Evolutionary conservation across 1,140 invertebrate genomes (phyloP), one percentile per base, ranked within the genome.

Genomic region (Drosophila cardini): DNA sequence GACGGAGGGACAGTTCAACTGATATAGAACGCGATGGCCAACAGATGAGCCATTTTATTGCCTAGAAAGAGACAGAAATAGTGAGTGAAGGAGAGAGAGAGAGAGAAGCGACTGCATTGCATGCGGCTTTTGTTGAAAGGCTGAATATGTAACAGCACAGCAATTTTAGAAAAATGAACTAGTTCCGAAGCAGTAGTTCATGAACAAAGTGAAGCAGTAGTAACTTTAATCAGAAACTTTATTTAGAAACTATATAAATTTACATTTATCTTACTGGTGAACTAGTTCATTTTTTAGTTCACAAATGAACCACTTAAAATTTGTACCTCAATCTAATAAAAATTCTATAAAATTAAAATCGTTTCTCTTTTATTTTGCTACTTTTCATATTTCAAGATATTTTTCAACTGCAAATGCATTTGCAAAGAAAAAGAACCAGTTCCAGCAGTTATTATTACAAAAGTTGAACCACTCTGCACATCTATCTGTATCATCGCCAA

Each of bases 1-100:
- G 40, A 56, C 15, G 52, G 34, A 55, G 7, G 8, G 32, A 38
- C 30, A 34, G 50, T 15, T 10, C 9, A 7, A 21, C 16, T 46
- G 34, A 63, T 42, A 63, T 42, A 62, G 48, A 30, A 30, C 30
- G 32, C 60, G 65, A 75, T 75, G 71, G 69, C 75, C 63, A 82
- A 65, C 80, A 85, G 81, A 85, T 85, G 81, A 85, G 77, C 77
- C 81, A 78, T 85, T 85, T 85, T 85, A 85, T 85, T 80, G 81
- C 81, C 81, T 63, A 11, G 42, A 2, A 61, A 26, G 30, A 18
- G n/a, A 36, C 30, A 42, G 26, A 38, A 46, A 0, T 3, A 2
- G 21, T 5, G 1, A 16, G 13, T 16, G 3, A 30, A 30, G 7
- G 16, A 9, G 13, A 18, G 3, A 30, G 36, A 9, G 16, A 9